These are phyloP conservation scores for Heliopora coerulea DNA, from an alignment of 92 coral and sea anemone species.

Conservation along the genomic window DNA sequence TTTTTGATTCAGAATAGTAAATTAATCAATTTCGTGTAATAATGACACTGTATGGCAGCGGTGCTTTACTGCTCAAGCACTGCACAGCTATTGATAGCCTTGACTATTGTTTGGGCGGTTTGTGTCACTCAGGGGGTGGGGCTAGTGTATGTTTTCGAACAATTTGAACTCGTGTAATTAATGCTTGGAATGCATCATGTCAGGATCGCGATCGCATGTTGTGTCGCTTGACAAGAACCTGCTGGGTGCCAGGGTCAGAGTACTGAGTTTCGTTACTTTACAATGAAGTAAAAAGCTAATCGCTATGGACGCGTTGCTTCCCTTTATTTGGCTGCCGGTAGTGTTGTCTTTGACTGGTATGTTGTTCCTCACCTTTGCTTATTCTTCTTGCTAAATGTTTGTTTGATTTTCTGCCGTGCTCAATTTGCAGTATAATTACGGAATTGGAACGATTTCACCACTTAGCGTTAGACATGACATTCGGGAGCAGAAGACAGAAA, in stretches of 20 bases:
- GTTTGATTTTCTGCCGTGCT: slow-evolving; percentile 89
- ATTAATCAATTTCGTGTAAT: neutral
- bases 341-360: slow-evolving; percentile 31
- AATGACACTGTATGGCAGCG: slow-evolving; percentile 11
- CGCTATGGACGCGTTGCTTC: neutral
- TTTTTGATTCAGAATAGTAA: neutral
- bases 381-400: slow-evolving; percentile 61
- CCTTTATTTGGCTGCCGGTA: slow-evolving; percentile 8
- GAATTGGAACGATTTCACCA: slow-evolving; percentile 93
- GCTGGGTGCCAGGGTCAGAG: slow-evolving; percentile 36
- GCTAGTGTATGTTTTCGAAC: slow-evolving; percentile 43
- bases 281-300: slow-evolving; percentile 37
- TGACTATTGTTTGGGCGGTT: neutral
- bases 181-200: slow-evolving; percentile 48
- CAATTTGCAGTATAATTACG: slow-evolving; percentile 98
- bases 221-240: slow-evolving; percentile 55
- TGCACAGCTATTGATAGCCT: neutral
- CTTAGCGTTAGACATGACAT: slow-evolving; percentile 62
- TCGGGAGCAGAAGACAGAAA: slow-evolving; percentile 26
- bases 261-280: slow-evolving; percentile 28
- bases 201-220: slow-evolving; percentile 52
- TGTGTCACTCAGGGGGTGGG: slow-evolving; percentile 38
- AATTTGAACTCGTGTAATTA: slow-evolving; percentile 49
- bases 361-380: slow-evolving; percentile 20
- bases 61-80: neutral